phyloP scores from a whole-genome alignment of 2,888 invertebrate species.

The Eupithecia insigniata region DNA sequence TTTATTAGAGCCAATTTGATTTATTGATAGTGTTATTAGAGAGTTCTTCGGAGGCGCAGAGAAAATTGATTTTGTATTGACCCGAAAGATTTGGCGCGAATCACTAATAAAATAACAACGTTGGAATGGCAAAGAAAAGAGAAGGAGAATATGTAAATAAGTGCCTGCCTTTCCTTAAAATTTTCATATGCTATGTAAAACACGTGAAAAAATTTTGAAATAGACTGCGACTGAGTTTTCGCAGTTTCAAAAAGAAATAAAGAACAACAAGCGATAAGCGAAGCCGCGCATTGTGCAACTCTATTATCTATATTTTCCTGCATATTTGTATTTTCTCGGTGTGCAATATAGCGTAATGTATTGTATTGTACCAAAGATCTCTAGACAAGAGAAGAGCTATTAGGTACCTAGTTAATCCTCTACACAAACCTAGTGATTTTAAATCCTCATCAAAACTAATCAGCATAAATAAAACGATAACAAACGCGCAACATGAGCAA shows the following conservation, averaged over 20 bases:
- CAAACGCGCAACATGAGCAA: constrained; percentile 44
- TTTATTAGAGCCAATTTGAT: constrained; percentile 70
- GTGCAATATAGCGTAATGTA: too few relatives aligned
- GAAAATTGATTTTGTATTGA: constrained; percentile 42
- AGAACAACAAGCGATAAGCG: too few relatives aligned
- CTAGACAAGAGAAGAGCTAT: background rate
- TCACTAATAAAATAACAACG: background rate
- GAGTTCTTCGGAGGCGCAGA: constrained; percentile 38
- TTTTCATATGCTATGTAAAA: too few relatives aligned
- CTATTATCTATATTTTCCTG: too few relatives aligned
- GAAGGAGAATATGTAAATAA: background rate
- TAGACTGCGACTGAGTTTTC: background rate
- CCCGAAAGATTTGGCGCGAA: constrained; percentile 1
- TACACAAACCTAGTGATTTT: constrained; percentile 5
- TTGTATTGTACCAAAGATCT: background rate
- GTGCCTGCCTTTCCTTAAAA: too few relatives aligned
- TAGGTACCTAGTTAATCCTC: background rate
- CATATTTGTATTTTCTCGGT: too few relatives aligned
- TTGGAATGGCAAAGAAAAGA: background rate
- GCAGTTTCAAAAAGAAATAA: background rate
- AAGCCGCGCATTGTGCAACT: too few relatives aligned
- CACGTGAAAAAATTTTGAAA: background rate
- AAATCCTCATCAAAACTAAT: constrained; percentile 37
- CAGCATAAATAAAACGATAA: constrained; percentile 46
- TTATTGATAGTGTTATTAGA: constrained; percentile 63